Base-by-base conservation (phyloP, 2,113 vertebrate genomes). In the Anhinga rufa region DNA sequence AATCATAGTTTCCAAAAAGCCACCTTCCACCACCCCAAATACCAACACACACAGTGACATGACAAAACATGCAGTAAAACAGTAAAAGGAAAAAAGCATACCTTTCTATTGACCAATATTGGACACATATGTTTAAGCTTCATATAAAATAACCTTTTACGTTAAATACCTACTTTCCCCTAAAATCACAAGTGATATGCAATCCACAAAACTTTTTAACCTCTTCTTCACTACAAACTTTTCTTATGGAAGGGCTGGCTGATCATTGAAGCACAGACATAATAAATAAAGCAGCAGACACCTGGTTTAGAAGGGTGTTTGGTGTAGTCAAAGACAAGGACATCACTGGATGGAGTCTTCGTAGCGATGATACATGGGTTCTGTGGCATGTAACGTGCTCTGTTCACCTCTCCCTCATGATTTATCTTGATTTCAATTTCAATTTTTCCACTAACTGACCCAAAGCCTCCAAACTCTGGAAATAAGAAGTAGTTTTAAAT, bases 401-500 rank as follows among this genome's bases (percentile, higher is more conserved):
- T 97, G 97, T 99, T 99, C 90, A 99, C 99, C 96, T 99, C 99
- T 79, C 99, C 99, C 97, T 99, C 99, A 8, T 99, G 99, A 95
- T 99, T 99, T 78, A 99, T 99, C 98, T 99, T 99, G 95, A 99
- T 99, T 94, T 99, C 99, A 85, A 99, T 99, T 88, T 99, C 99
- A 88, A 99, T 99, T 96, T 99, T 99, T 8, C 99, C 99, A 95
- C 99, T 99, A 7, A 99, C 99, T 19, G 99, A 99, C 24, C 99
- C 99, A 98, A 99, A 99, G 57, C 99, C 99, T 96, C 99, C 99
- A 97, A 99, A 99, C 91, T 99, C 99, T 99, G 93, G 29, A 93
- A 96, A 88, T 17, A 95, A 80, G 10, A 49, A 52, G 34, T 8
- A 82, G 49, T 18, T 55, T 48, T 40, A 61, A 91, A 40, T 0